phyloP scores from a whole-genome alignment of 2,888 invertebrate genomes.

The Timema podura region DNA sequence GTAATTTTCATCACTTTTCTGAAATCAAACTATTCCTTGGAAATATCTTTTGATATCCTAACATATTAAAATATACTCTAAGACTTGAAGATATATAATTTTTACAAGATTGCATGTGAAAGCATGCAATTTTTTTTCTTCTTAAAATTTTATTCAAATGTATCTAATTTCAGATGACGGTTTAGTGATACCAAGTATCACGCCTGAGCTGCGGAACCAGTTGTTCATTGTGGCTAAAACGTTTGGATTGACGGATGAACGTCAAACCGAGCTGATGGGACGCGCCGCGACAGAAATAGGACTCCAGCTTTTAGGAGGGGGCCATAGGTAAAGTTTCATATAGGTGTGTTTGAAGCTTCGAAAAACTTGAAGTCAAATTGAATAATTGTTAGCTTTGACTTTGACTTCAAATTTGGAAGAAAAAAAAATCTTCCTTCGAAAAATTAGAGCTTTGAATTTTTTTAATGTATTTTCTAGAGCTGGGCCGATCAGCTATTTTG shows the following conservation, averaged over 20 bases:
- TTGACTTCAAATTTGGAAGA: not conserved
- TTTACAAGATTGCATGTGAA: too few relatives aligned
- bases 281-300: conserved; percentile 82
- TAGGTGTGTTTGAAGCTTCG: not conserved
- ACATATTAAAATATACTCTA: too few relatives aligned
- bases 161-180: conserved; percentile 61
- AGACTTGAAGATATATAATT: too few relatives aligned
- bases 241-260: conserved; percentile 61
- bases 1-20: too few relatives aligned
- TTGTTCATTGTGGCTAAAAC: conserved; percentile 66
- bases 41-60: too few relatives aligned
- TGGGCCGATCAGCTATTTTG: too few relatives aligned
- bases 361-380: too few relatives aligned
- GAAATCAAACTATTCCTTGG: too few relatives aligned
- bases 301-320: conserved; percentile 77
- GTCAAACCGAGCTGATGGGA: conserved; percentile 72
- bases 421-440: not conserved
- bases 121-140: too few relatives aligned
- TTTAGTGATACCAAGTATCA: conserved; percentile 71
- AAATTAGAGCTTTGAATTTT: not conserved
- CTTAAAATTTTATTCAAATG: too few relatives aligned
- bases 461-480: too few relatives aligned
- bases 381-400: too few relatives aligned
- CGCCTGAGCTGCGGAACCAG: conserved; percentile 59
- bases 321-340: conserved; percentile 52